Percentiles rank a stretch among this genome's conserved stretches.
phyloP scores from a whole-genome alignment of 2,113 vertebrate genomes.

The Pangasianodon gigas region DNA sequence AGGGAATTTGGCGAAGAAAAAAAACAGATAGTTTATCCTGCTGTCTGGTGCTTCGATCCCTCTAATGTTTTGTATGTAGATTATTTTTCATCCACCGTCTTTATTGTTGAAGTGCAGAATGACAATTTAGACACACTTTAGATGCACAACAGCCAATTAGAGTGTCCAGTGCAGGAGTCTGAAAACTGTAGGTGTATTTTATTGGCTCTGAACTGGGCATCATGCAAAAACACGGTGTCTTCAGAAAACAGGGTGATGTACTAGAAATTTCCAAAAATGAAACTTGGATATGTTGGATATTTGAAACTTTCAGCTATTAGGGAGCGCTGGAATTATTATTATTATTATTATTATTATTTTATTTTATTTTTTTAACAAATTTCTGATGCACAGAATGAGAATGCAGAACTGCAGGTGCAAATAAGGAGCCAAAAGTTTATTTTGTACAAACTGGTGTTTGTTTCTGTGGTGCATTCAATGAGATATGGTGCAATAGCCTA shows the following conservation, averaged over 20 bases:
- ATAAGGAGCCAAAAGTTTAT: not conserved
- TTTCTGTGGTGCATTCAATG: not conserved
- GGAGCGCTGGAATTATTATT: not conserved
- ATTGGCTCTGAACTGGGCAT: not conserved
- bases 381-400: too few species aligned
- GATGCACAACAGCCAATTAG: not conserved
- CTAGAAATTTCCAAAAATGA: not conserved
- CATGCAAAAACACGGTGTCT: not conserved
- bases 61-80: slow-evolving; percentile 3
- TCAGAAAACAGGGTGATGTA: not conserved
- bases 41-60: not conserved
- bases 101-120: not conserved
- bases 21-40: not conserved
- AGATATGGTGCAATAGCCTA: not conserved
- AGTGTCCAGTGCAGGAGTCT: not conserved
- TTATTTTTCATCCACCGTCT: not conserved
- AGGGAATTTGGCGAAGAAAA: not conserved
- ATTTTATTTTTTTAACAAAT: too few species aligned
- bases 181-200: not conserved
- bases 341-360: too few species aligned
- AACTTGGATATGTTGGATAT: not conserved
- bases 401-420: too few species aligned
- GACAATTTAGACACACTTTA: not conserved
- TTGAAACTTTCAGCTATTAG: not conserved
- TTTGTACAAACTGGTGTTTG: not conserved